A percentile compares a stretch with the other conserved stretches of the same genome.
Conservation (phyloP, 2,113 vertebrate species). For the Peromyscus polionotus region DNA sequence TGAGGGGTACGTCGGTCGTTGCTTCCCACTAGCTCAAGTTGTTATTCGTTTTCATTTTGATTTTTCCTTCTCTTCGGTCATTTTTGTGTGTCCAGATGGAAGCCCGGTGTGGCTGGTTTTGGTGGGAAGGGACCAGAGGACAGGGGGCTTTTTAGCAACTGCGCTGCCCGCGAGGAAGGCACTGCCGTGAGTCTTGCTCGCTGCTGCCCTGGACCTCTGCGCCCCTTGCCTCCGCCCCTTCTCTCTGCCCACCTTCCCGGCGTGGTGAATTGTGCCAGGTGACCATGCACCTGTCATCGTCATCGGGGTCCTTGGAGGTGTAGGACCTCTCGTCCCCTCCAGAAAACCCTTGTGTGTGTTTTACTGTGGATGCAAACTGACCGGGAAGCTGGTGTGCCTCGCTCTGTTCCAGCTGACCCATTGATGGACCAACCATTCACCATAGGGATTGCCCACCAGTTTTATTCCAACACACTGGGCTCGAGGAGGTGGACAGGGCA, state of each 20-base stretch:
- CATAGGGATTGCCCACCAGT: not conserved
- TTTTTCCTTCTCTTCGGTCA: not conserved
- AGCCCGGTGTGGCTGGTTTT: not conserved
- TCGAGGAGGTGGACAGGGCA: too few species aligned
- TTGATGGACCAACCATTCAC: not conserved
- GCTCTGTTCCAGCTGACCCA: rapidly evolving
- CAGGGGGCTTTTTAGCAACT: rapidly evolving
- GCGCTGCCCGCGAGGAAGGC: rapidly evolving
- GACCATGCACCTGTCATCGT: not conserved
- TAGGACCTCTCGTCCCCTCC: not conserved
- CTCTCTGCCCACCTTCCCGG: not conserved
- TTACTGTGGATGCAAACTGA: not conserved
- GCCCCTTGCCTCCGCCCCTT: not conserved
- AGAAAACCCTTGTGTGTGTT: not conserved
- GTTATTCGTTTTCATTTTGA: not conserved
- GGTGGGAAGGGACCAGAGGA: not conserved
- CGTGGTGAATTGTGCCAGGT: not conserved
- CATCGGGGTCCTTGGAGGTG: not conserved
- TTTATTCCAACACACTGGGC: not conserved
- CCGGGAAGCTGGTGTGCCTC: not conserved
- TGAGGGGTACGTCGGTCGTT: not conserved
- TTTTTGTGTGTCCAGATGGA: not conserved
- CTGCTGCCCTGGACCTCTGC: not conserved
- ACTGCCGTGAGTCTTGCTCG: rapidly evolving
- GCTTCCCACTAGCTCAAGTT: not conserved